Base-by-base conservation (phyloP, 2,797 vertebrate genomes). In the Sarcoramphus papa region DNA sequence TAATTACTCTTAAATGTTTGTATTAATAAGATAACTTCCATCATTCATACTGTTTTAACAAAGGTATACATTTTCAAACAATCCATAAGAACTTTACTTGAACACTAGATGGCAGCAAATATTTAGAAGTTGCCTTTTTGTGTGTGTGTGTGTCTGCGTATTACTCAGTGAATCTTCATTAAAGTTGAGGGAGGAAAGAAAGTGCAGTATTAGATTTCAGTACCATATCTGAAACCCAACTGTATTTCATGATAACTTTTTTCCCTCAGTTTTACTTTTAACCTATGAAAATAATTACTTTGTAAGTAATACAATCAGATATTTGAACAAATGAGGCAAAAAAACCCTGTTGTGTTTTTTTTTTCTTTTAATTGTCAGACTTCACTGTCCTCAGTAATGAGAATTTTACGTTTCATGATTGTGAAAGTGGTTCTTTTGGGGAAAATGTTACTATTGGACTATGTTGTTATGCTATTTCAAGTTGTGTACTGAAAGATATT, bases 41-140 rank as follows among this genome's bases (percentile, higher is more conserved):
- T 45, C 31, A 8, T 54, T 74, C 62, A 7, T 73, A 10, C 16
- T 18, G 28, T 31, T 89, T 53, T 51, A 33, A n/a, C 23, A 6
- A 35, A 50, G 19, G 18, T 28, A 28, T 19, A 6, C 0, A 4
- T 75, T 81, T 69, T 85, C 47, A 27, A 43, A 43, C 23, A 30
- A 27, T 15, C 37, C 20, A 0, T 53, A 60, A 57, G 25, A 89
- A 73, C 67, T 65, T 83, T 67, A 90, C 28, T 14, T 83, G 88
- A 83, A 84, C 97, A 97, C 96, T 96, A 98, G 97, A 91, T 98
- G 98, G 97, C 97, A 98, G 96, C 96, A 98, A 73, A 97, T 95
- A 91, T 92, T 95, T 94, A 95, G 54, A 95, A 97, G 94, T 95
- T 74, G 48, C 30, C 89, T 79, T 74, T 28, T 25, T 5, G 24